A percentile compares a stretch with the other conserved stretches of the same genome.
phyloP scores from a whole-genome alignment of 2,888 invertebrate species.

The Tenthredo livida region DNA sequence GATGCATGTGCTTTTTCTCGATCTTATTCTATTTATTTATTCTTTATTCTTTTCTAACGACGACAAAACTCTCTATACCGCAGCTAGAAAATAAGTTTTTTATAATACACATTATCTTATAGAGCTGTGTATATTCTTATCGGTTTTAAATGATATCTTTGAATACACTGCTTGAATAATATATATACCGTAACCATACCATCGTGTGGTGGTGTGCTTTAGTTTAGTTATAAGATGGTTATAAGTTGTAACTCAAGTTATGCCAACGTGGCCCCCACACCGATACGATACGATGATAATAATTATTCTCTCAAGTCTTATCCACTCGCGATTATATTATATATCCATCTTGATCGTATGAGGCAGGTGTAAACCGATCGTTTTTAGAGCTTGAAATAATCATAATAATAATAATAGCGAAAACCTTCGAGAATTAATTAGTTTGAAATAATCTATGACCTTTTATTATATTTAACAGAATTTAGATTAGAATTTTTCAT shows the following conservation, averaged over 20 bases:
- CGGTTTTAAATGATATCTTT: constrained; percentile 12
- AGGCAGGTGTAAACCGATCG: neutral
- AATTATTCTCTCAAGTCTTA: constrained; percentile 2
- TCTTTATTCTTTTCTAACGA: neutral
- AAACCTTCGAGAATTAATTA: neutral
- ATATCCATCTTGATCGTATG: neutral
- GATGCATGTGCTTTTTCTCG: neutral
- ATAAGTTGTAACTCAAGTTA: neutral
- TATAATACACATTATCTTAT: constrained; percentile 13
- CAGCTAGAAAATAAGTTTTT: neutral
- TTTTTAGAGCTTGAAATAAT: neutral
- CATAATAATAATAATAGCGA: no score
- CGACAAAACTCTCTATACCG: neutral
- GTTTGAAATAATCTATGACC: neutral
- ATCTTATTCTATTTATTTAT: neutral
- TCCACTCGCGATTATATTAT: neutral
- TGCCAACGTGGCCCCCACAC: neutral
- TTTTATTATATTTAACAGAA: neutral
- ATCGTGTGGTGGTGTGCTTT: neutral
- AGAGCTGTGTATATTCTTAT: neutral
- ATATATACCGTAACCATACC: neutral
- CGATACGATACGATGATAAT: neutral
- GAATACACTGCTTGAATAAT: constrained; percentile 5
- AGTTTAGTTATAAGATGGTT: neutral
- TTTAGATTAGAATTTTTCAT: neutral